Evolutionary conservation across 2,113 vertebrate species (phyloP), one percentile per base, ranked within the genome.

Genomic region (Cervus canadensis): DNA sequence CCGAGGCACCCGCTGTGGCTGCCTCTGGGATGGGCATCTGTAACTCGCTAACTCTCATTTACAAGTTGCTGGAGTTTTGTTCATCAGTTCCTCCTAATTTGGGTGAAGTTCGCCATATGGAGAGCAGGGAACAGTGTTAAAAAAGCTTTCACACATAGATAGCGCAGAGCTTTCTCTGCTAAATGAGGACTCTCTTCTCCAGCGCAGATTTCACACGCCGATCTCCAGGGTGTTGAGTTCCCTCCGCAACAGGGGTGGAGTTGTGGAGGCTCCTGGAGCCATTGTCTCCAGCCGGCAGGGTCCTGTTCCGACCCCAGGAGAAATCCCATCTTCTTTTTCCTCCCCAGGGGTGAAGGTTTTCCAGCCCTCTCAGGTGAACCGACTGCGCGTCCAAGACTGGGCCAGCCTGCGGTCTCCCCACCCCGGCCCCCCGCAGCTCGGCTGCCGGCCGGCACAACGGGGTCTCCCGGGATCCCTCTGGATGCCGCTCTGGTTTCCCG

Each of bases 81-180:
- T 98, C 79, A 54, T 74, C 97, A 36, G 67, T 43, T 97, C 96
- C 64, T 98, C 88, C 88, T 98, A 95, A 95, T 97, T 89, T 97
- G 97, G 96, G 96, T 97, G 97, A 98, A 98, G 92, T 28, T 98
- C 56, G 93, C 98, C 99, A 99, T 99, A 98, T 99, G 99, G 98
- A 96, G 97, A 99, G 96, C 97, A 98, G 98, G 98, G 98, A 98
- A 97, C 83, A 56, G 98, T 88, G 96, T 95, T 98, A 95, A 97
- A 98, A 98, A 98, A 98, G 97, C 98, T 98, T 99, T 99, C 98
- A 98, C 98, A 98, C 98, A 28, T 98, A 98, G 96, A 96, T 97
- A 91, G 97, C 71, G 60, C 97, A 30, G 93, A 85, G 14, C 97
- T 98, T 97, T 98, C 98, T 98, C 98, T 98, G 98, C 98, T 99